Evolutionary conservation across 2,113 vertebrate genomes (phyloP).

Genomic region (Paralichthys olivaceus): DNA sequence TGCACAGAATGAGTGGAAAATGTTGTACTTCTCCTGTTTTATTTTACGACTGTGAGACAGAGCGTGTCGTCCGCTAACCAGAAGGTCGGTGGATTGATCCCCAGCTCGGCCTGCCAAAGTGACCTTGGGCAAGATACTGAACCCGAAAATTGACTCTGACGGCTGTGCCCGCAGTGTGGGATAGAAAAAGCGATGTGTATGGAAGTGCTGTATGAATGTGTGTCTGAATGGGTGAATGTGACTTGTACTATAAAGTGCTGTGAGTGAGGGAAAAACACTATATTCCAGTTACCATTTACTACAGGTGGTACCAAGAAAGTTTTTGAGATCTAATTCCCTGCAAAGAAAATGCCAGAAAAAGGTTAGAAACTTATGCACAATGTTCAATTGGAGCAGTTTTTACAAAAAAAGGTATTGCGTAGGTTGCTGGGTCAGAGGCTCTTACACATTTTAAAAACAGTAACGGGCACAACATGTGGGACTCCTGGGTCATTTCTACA

Average conservation of each 20-base stretch:
- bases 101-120: background rate
- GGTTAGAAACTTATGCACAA: too few species aligned
- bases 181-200: too few species aligned
- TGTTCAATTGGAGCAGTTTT: too few species aligned
- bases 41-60: background rate
- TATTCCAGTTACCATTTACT: too few species aligned
- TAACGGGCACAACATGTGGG: too few species aligned
- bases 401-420: background rate
- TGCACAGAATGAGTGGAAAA: background rate
- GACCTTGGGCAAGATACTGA: background rate
- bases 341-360: background rate
- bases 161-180: too few species aligned
- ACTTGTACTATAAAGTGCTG: too few species aligned
- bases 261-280: too few species aligned
- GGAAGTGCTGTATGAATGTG: too few species aligned
- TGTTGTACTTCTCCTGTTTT: background rate
- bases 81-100: background rate
- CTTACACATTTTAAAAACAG: too few species aligned
- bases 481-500: too few species aligned
- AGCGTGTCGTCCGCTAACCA: background rate
- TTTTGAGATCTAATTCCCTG: background rate
- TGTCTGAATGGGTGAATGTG: too few species aligned
- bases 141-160: background rate
- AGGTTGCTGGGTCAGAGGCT: background rate
- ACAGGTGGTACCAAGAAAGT: background rate